Evolutionary conservation across 37 sponge, comb jelly and placozoan species (phyloP).

Genomic region (Halisarca cf. caerulea): DNA sequence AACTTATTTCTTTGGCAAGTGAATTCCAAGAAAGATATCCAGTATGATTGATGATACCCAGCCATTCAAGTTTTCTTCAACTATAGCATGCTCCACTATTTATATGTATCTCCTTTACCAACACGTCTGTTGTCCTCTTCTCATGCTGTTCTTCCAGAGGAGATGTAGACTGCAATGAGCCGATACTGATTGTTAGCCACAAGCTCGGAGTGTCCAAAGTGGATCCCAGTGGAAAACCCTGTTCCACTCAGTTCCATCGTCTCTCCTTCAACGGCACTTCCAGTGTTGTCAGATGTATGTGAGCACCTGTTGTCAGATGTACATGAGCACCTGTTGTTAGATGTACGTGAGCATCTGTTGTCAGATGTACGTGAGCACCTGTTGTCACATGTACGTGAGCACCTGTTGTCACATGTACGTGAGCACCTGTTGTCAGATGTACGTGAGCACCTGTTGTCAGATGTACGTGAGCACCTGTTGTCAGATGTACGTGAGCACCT

Average conservation of each 20-base stretch:
- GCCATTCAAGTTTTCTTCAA: too few relatives aligned
- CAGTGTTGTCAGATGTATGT: constrained; percentile 83
- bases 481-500: too few relatives aligned
- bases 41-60: too few relatives aligned
- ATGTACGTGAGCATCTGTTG: not conserved
- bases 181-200: constrained; percentile 79
- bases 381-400: too few relatives aligned
- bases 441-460: too few relatives aligned
- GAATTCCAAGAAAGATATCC: too few relatives aligned
- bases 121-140: not conserved
- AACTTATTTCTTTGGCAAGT: too few relatives aligned
- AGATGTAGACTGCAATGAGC: constrained; percentile 79
- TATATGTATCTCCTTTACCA: not conserved
- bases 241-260: constrained; percentile 70
- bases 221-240: constrained; percentile 71
- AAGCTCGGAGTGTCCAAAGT: constrained; percentile 88
- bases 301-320: not conserved
- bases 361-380: too few relatives aligned
- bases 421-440: too few relatives aligned
- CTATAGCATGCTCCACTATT: too few relatives aligned
- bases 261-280: constrained; percentile 75
- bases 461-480: too few relatives aligned
- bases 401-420: too few relatives aligned
- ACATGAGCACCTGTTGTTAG: not conserved
- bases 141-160: constrained; percentile 8